Percentiles rank a stretch among this genome's conserved stretches.
These are phyloP conservation scores for Cremastinae sp. DNA, from an alignment of 2,888 invertebrate species.

Conservation along the genomic window DNA sequence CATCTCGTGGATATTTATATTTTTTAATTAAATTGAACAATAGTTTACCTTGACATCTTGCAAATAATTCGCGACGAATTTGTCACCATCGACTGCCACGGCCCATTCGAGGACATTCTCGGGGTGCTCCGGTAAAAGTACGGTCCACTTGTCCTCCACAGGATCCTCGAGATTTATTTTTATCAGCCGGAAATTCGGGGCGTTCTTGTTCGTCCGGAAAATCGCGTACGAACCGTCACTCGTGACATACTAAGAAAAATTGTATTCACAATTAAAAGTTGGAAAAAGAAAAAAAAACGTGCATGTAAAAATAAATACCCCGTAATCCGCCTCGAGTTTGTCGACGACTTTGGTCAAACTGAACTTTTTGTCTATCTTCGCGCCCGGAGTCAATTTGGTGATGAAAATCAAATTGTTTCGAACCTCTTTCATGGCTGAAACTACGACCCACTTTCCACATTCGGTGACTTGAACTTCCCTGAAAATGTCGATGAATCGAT, in stretches of 20 bases:
- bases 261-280: constrained; percentile 18
- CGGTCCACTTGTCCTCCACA: constrained; percentile 89
- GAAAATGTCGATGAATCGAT: constrained; percentile 63
- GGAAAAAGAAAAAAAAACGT: constrained; percentile 33
- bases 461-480: constrained; percentile 93
- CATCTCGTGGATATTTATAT: not conserved
- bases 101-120: constrained; percentile 96
- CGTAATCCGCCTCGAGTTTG: constrained; percentile 96
- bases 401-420: constrained; percentile 95
- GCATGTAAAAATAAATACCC: constrained; percentile 83
- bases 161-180: constrained; percentile 89
- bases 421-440: constrained; percentile 92
- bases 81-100: constrained; percentile 90
- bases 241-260: constrained; percentile 89
- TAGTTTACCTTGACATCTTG: constrained; percentile 93
- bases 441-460: constrained; percentile 94
- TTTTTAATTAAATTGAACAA: constrained; percentile 60
- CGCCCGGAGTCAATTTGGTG: constrained; percentile 87
- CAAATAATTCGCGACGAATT: constrained; percentile 93
- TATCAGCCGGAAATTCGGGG: constrained; percentile 95
- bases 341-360: constrained; percentile 90
- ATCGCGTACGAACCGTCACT: constrained; percentile 91
- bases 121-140: constrained; percentile 91
- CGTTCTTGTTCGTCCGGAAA: constrained; percentile 95
- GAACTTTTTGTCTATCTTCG: constrained; percentile 85